Evolutionary conservation across 35 echinoderm and acorn worm genomes (phyloP), one percentile per base, ranked within the genome.

Genomic region (Eucidaris tribuloides): DNA sequence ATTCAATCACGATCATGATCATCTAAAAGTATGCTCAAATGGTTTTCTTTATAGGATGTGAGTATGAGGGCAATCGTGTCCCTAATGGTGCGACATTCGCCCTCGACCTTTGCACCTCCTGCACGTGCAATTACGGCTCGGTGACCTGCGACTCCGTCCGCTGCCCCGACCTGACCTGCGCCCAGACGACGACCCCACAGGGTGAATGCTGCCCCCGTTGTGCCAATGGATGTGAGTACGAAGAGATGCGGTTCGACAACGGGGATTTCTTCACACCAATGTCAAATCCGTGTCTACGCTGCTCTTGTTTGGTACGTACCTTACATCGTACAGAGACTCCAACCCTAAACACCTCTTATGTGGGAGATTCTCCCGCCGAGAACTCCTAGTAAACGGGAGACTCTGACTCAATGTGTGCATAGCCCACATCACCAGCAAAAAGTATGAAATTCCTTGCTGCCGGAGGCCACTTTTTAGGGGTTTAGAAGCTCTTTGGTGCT

Each of bases 161-260:
- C 24, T 98, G 95, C 55, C 86, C 60, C 0, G 25, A 34, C 0
- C 66, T 98, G 34, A 70, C 72, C 20, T 98, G 95, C 55, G 46
- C 36, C 6, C 49, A 89, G 54, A 85, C 92, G 87, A 86, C 63
- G 25, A 93, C 82, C 28, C 95, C 86, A 7, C 15, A 44, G 2
- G 89, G 86, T 40, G 87, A 92, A 66, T 98, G 95, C 86, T 98
- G 95, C 82, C 86, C 95, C 83, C 90, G 83, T 30, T 98, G 95
- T 71, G 42, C 46, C 2, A 66, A 86, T 65, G 95, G 95, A 11
- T 98, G 95, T 49, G 90, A 93, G 42, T 98, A 98, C 40, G 95
- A 98, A 38, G 95, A 80, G 13, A 93, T 90, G 90, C 65, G 64
- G 7, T 98, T 98, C 55, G 82, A 62, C 23, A 89, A 92, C 56